Base-by-base conservation (phyloP, 2,888 invertebrate genomes). In the Agrotis ipsilon region DNA sequence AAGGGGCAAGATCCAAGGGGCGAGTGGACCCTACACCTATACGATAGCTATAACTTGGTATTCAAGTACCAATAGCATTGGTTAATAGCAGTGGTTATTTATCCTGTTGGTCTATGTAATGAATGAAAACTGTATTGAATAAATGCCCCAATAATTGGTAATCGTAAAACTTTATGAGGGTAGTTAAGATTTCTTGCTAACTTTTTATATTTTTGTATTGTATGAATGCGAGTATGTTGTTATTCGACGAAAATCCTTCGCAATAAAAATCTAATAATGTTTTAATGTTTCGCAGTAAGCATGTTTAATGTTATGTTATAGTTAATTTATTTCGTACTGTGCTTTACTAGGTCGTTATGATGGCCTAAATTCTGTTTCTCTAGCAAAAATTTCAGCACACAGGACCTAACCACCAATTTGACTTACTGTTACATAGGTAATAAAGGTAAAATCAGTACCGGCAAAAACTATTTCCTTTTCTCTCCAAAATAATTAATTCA, bases 111-210 rank as follows among this genome's bases (percentile, higher is more conserved):
- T 72, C 58, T 59, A 45, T 24, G 24, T 24, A 39, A 39, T 39
- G 11, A 39, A 39, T 39, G 11, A 39, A 39, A 39, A 39, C 39
- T 39, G 27, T 27, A 39, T 11, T 39, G 52, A 63, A 60, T 78
- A 74, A 57, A 74, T 74, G 74, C 49, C 32, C 21, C 39, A 55
- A 39, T 52, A 59, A 70, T n/a, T 63, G 68, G 46, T 58, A 61
- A 9, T 57, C 71, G 55, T 82, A 78, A 75, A 78, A 57, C 27
- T 69, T 82, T 78, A 80, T 48, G 82, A 72, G 45, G 39, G 69
- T 59, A 49, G 70, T 77, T 73, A 58, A 45, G 45, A 61, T 43
- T 73, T 68, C 45, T 68, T 71, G 46, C 49, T 52, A 39, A 67
- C 43, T 72, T n/a, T n/a, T 54, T 4, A 51, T 67, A 75, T 19